Percentiles rank a stretch among this genome's conserved stretches.
Conservation (phyloP, 2,888 invertebrate species). For the Tridacna gigas region DNA sequence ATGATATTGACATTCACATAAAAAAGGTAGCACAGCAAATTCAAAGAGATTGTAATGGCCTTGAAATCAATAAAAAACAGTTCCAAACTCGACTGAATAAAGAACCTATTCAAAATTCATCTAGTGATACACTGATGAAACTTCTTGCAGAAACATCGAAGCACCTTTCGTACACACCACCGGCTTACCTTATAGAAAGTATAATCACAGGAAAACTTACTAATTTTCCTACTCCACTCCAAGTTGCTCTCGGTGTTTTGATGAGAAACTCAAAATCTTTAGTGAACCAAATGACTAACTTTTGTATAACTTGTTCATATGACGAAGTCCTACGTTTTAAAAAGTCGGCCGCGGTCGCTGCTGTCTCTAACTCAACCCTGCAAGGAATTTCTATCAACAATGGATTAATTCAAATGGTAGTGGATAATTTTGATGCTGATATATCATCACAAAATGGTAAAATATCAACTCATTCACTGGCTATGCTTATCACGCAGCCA, state of each 20-base stretch:
- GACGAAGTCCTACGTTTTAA: constrained; percentile 67
- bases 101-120: background rate
- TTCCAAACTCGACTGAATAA: constrained; percentile 20
- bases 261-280: constrained; percentile 35
- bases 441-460: constrained; percentile 40
- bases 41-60: too few relatives aligned
- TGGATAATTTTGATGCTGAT: constrained; percentile 38
- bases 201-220: constrained; percentile 23
- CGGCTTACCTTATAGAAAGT: constrained; percentile 38
- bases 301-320: constrained; percentile 59
- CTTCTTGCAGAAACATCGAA: constrained; percentile 23
- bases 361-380: constrained; percentile 7
- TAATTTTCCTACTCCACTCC: constrained; percentile 26
- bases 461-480: constrained; percentile 33
- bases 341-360: constrained; percentile 58
- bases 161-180: constrained; percentile 22
- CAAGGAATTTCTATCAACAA: background rate
- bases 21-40: too few relatives aligned
- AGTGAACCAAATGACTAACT: constrained; percentile 13
- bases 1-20: background rate
- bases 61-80: too few relatives aligned
- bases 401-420: constrained; percentile 20
- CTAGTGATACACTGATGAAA: constrained; percentile 28
- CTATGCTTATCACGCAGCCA: constrained; percentile 32
- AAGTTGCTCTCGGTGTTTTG: constrained; percentile 30